Base-by-base conservation (phyloP, 2,888 invertebrate genomes). In the Isotomurus palustris region DNA sequence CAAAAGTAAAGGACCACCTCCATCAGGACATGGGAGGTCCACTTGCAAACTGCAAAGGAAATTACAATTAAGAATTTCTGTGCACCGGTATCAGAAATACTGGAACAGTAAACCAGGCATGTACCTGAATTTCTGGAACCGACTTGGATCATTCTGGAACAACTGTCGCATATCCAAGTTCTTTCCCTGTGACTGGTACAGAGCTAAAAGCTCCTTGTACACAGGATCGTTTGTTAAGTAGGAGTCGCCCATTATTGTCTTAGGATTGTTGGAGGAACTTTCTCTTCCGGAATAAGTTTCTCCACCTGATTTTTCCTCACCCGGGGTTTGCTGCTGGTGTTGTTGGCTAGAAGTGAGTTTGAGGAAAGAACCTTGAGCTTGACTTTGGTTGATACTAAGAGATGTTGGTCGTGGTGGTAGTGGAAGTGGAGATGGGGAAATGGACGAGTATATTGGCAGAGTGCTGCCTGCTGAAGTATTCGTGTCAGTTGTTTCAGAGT, bases 91-190 rank as follows among this genome's bases (percentile, higher is more conserved):
- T 5, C 36, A 25, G 6, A 29, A 55, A 48, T 29, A 35, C 28
- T 50, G 8, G 25, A n/a, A n/a, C n/a, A n/a, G n/a, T n/a, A n/a
- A 45, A 27, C 51, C 44, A n/a, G n/a, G n/a, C 24, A 66, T 71
- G 74, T 78, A 94, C 95, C 91, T 93, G 79, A 84, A 92, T 76
- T 91, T 91, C 50, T 87, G 79, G 74, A 96, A 96, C 60, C 97
- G 83, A 28, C 83, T 78, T 0, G 86, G 78, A 76, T 96, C 90
- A 70, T 84, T 78, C 66, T 84, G 80, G 74, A 97, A 96, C 71
- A 95, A 78, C 64, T 90, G 82, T 65, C 82, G 82, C 72, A 97
- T 90, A 72, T 88, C 86, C 41, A 96, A 80, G 71, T 84, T 84
- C 25, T 82, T 79, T 14, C 85, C 87, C 73, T 86, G 83, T 8